Conservation (phyloP, 2,113 vertebrate species). For the Opisthocomus hoazin region DNA sequence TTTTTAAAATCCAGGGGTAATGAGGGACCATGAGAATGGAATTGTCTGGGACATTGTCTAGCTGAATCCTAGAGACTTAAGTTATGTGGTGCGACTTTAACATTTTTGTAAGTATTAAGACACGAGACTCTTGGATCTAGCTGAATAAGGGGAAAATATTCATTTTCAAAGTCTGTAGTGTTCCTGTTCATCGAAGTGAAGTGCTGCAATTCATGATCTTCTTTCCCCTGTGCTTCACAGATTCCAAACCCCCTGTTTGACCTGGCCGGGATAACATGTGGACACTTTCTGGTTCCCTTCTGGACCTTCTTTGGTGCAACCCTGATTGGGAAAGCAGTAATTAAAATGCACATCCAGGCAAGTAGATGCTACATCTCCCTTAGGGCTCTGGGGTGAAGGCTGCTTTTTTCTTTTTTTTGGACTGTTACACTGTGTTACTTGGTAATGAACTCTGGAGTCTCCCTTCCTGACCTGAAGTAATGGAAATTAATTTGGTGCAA, state of each 20-base stretch:
- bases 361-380: slow-evolving; percentile 39
- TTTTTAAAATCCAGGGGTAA: slow-evolving; percentile 51
- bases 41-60: slow-evolving; percentile 57
- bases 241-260: slow-evolving; percentile 93
- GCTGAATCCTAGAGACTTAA: slow-evolving; percentile 35
- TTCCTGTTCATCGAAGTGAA: background rate
- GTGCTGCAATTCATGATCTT: background rate
- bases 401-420: background rate
- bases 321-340: slow-evolving; percentile 90
- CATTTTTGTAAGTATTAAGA: background rate
- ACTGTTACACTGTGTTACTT: background rate
- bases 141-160: background rate
- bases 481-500: slow-evolving; percentile 28
- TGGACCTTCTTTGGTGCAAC: slow-evolving; percentile 99
- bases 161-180: background rate
- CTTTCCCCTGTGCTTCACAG: slow-evolving; percentile 52
- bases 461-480: slow-evolving; percentile 9
- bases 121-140: background rate
- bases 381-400: background rate
- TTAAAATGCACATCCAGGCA: slow-evolving; percentile 99
- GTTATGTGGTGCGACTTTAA: background rate
- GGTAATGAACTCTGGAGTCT: background rate
- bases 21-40: slow-evolving; percentile 54
- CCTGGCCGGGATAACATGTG: slow-evolving; percentile 90
- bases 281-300: slow-evolving; percentile 90